These are phyloP conservation scores for Threskiornis aethiopicus DNA, from an alignment of 2,797 vertebrate species.

Conservation along the genomic window DNA sequence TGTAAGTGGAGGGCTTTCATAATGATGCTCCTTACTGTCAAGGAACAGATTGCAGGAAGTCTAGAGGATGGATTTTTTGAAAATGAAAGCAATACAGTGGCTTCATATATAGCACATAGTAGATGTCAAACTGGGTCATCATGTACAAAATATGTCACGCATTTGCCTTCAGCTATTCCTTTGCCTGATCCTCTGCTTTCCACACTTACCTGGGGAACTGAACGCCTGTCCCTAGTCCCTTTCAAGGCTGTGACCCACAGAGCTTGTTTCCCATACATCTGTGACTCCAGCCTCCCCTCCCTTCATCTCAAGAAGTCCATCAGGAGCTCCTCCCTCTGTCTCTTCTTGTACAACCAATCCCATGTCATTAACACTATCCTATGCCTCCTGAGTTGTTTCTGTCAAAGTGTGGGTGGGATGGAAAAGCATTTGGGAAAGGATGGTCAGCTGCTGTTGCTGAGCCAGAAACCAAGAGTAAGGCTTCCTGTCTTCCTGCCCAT, in stretches of 20 bases:
- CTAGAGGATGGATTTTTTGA: not conserved
- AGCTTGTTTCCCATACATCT: not conserved
- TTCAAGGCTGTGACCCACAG: not conserved
- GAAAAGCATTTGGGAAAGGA: not conserved
- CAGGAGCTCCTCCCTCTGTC: not conserved
- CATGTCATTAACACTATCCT: not conserved
- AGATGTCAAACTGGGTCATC: not conserved
- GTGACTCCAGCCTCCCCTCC: not conserved
- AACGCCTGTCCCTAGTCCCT: rapidly evolving
- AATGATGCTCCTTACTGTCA: not conserved
- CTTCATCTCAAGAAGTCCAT: not conserved
- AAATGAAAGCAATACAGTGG: not conserved
- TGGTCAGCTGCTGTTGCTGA: not conserved
- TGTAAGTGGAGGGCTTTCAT: not conserved
- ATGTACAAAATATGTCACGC: not conserved
- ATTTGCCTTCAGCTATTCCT: not conserved
- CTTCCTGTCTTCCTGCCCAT: not conserved
- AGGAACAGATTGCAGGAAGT: not conserved
- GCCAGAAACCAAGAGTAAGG: not conserved
- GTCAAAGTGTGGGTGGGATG: not conserved
- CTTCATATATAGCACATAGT: not conserved
- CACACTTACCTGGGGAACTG: not conserved
- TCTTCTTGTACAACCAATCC: not conserved
- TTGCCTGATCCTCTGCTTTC: not conserved
- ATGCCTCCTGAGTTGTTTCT: not conserved